Evolutionary conservation across 2,797 vertebrate species (phyloP), one percentile per base, ranked within the genome.

Genomic region (Tadarida brasiliensis): DNA sequence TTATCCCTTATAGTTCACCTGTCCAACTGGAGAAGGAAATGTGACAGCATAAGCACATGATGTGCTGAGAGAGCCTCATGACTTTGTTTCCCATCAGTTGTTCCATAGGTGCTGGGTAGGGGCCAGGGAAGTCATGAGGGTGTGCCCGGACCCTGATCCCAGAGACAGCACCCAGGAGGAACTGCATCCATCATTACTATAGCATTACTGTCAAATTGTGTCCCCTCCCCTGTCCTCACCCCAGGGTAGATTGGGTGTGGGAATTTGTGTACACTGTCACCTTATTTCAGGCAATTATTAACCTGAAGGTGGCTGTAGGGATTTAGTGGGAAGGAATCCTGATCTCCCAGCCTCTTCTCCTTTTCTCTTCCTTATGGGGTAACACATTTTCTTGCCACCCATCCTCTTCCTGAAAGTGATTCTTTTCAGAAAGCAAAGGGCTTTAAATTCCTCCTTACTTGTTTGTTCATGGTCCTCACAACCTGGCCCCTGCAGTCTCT

Each of bases 271-370:
- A 86, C 92, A 30, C 51, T 80, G 90, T 47, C 24, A 26, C 39
- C 44, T 95, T 56, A 89, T 81, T 84, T 91, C 54, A 83, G 86
- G 77, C 70, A 92, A 87, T 95, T 57, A 94, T 96, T 95, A 96
- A 96, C 70, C 57, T 86, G 57, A 76, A 91, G 68, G 17, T 74
- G 56, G 14, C n/a, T 82, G 26, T 19, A 88, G 81, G 15, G 7
- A 89, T 16, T 57, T 9, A 87, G 28, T 78, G 28, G 5, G 49
- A 73, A 76, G 54, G 20, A 89, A 90, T 90, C 70, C 30, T 93
- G 22, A 68, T 15, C 15, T 51, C 30, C 59, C 54, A 85, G 28
- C 15, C 7, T 7, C 59, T 61, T 77, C 28, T n/a, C 11, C 33
- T 33, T 57, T 28, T 26, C 33, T 12, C 63, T 74, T 78, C 39